Base-by-base conservation (phyloP, 2,888 invertebrate species). In the Zygaena filipendulae region DNA sequence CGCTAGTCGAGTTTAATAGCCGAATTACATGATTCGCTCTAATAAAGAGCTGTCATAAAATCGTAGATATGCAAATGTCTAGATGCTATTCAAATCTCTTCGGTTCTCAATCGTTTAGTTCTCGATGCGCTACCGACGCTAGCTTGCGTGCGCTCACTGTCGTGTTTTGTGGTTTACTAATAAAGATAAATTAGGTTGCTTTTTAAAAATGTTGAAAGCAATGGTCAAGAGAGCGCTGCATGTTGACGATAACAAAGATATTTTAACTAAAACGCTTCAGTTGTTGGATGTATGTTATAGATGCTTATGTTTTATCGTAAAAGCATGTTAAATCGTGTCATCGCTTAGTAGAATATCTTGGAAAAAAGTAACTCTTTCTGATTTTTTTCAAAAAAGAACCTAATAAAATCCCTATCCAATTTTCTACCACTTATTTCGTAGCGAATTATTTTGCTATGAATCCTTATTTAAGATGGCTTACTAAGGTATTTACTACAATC, bases 11-110 rank as follows among this genome's bases (percentile, higher is more conserved):
- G 67, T 71, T 69, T 71, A 16, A 74, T 64, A 59, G 64, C 51
- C 56, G 39, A 54, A 59, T 74, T 63, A 69, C 75, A 77, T 75
- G 77, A 69, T 63, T 55, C 45, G 59, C 43, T 49, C 52, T 68
- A 64, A 72, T 77, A 74, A 75, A 74, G 59, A 49, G 52, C 55
- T 55, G 54, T 55, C 61, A 44, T 61, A 47, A 45, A 68, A 59
- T 53, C 16, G 16, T 16, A 6, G 61, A 59, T 67, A 75, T 72
- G 71, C 68, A 66, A 75, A 74, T 70, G 48, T 57, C 47, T 41
- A 50, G 57, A 64, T 64, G 62, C n/a, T n/a, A n/a, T n/a, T n/a
- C n/a, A n/a, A n/a, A n/a, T n/a, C n/a, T n/a, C n/a, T n/a, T n/a
- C n/a, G n/a, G n/a, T n/a, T n/a, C n/a, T n/a, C n/a, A n/a, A n/a